Percentiles rank a stretch among this genome's conserved stretches.
These are phyloP conservation scores for Sula dactylatra DNA, from an alignment of 2,113 vertebrate genomes.

Conservation along the genomic window DNA sequence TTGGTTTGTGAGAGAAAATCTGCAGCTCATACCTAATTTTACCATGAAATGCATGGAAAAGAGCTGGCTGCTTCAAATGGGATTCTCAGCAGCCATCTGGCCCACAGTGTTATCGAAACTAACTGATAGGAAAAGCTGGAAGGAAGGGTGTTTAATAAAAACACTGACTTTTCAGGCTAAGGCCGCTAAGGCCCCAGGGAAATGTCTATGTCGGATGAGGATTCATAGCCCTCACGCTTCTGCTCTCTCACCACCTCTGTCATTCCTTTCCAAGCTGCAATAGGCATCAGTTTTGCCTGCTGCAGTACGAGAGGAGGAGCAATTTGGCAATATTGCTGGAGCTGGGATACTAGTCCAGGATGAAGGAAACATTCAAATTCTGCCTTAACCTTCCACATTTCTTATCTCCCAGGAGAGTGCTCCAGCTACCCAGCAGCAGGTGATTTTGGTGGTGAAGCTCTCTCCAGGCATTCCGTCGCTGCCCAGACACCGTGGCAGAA, in stretches of 20 bases:
- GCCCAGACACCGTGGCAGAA: background rate
- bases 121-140: background rate
- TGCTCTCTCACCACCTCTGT: background rate
- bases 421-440: background rate
- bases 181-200: background rate
- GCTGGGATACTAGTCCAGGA: background rate
- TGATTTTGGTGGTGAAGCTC: fast-evolving
- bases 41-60: background rate
- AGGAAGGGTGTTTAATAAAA: background rate
- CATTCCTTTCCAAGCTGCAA: background rate
- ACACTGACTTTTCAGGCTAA: background rate
- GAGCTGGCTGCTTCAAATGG: background rate
- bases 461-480: background rate
- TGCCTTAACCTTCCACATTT: background rate
- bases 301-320: background rate
- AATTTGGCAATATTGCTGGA: background rate
- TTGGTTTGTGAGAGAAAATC: background rate
- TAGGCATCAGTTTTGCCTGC: background rate
- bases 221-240: background rate
- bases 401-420: background rate
- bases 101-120: background rate
- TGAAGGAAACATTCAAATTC: background rate
- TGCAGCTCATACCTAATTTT: background rate
- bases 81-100: background rate
- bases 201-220: background rate